Percentiles rank a stretch among this genome's conserved stretches.
Conservation (phyloP, 2,113 vertebrate species). For the Ceyx melanurus region DNA sequence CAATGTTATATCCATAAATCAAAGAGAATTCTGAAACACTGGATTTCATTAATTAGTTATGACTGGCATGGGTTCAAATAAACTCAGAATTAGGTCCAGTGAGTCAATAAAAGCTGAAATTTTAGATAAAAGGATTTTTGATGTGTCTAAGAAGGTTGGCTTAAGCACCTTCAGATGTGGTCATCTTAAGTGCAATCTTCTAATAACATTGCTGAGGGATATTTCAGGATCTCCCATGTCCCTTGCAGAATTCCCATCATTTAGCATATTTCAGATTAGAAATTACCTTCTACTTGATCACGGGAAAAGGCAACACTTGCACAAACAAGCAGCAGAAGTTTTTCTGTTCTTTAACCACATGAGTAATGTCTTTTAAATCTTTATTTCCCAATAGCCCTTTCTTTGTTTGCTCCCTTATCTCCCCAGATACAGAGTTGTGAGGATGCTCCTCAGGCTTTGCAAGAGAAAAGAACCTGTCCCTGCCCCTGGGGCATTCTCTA, state of each 20-base stretch:
- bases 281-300: background rate
- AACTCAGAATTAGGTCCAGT: background rate
- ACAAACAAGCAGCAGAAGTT: background rate
- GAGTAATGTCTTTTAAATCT: background rate
- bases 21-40: background rate
- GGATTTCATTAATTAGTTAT: background rate
- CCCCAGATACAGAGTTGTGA: too few relatives aligned
- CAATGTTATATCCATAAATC: background rate
- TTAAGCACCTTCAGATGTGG: background rate
- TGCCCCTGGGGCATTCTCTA: background rate
- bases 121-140: background rate
- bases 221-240: background rate
- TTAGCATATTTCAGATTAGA: background rate
- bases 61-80: background rate
- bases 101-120: background rate
- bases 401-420: background rate
- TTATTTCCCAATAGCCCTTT: background rate
- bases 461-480: too few relatives aligned
- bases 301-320: fast-evolving
- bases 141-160: background rate
- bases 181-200: background rate
- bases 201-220: background rate
- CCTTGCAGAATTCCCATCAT: background rate
- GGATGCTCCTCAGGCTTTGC: too few relatives aligned
- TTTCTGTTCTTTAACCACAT: background rate